Base-by-base conservation (phyloP, 2,888 invertebrate genomes). In the Eustalomyia histrio region DNA sequence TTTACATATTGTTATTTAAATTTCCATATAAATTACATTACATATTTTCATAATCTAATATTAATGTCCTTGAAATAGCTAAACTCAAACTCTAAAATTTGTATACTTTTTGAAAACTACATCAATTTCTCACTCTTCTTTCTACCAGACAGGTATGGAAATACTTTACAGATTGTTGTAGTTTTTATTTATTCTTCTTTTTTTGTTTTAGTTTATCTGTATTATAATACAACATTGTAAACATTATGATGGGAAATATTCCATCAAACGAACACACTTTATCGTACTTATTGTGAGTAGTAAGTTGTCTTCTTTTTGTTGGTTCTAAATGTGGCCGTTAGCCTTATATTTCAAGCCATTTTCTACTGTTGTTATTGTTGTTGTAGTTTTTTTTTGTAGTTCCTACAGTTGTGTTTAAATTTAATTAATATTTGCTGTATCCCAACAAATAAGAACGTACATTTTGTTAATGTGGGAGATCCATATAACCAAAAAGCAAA, bases 371-470 rank as follows among this genome's bases (percentile, higher is more conserved):
- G 52, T 52, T 63, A n/a, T 29, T 52, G 50, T 39, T 71, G 60
- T 60, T 73, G 52, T 71, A 16, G n/a, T 67, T 65, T 72, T 50
- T n/a, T 21, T 6, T 39, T 21, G 43, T 39, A 12, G 17, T 65
- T 60, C 24, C 58, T 39, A 18, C 10, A 64, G 52, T 63, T 78
- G 74, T 81, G 81, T 71, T 71, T 68, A 78, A 81, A 81, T 81
- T 81, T 81, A 81, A 81, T 81, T 81, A 81, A 78, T 78, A 75
- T 75, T 81, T 71, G 67, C 64, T 71, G 65, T 63, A 33, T 21
- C 73, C n/a, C 53, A 47, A 35, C 17, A 55, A 67, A 47, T 8
- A 50, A 47, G 29, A 24, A 10, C 24, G 33, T 57, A 69, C 47
- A 43, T 65, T 65, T 47, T 17, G 61, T 39, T 68, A 67, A 53